Evolutionary conservation across 2,113 vertebrate genomes (phyloP).

Genomic region (Oncorhynchus tshawytscha): DNA sequence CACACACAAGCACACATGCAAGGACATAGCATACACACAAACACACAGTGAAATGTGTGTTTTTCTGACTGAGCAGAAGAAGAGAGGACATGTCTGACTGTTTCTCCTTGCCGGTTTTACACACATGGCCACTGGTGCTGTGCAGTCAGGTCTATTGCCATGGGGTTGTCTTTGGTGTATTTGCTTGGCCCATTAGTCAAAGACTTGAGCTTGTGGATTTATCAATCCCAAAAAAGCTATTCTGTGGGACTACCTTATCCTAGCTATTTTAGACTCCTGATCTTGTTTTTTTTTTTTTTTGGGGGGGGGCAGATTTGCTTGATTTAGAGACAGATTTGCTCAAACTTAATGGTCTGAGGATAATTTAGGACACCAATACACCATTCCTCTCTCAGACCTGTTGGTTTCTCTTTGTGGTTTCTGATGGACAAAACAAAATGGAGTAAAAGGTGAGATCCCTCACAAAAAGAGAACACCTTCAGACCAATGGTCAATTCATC

Average conservation of each 20-base stretch:
- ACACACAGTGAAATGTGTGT: conserved; percentile 25
- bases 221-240: background rate
- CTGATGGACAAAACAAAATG: conserved; percentile 13
- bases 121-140: conserved; percentile 13
- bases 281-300: conserved; percentile 44
- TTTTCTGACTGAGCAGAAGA: conserved; percentile 13
- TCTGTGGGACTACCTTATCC: background rate
- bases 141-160: conserved; percentile 12
- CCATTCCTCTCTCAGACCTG: conserved; percentile 31
- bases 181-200: conserved; percentile 18
- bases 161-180: conserved; percentile 39
- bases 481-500: conserved; percentile 25
- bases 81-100: background rate
- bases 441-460: conserved; percentile 36
- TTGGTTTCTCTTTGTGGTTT: conserved; percentile 59
- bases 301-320: conserved; percentile 24
- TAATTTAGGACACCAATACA: background rate
- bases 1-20: conserved; percentile 8
- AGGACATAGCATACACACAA: conserved; percentile 12
- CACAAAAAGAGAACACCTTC: conserved; percentile 26
- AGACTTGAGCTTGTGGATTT: background rate
- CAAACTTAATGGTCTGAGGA: conserved; percentile 16
- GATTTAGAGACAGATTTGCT: conserved; percentile 29
- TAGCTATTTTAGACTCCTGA: conserved; percentile 7
- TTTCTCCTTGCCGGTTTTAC: background rate